These are phyloP conservation scores for Petrocephalus schoutedeni DNA, from an alignment of 2,797 vertebrate genomes.

Conservation along the genomic window DNA sequence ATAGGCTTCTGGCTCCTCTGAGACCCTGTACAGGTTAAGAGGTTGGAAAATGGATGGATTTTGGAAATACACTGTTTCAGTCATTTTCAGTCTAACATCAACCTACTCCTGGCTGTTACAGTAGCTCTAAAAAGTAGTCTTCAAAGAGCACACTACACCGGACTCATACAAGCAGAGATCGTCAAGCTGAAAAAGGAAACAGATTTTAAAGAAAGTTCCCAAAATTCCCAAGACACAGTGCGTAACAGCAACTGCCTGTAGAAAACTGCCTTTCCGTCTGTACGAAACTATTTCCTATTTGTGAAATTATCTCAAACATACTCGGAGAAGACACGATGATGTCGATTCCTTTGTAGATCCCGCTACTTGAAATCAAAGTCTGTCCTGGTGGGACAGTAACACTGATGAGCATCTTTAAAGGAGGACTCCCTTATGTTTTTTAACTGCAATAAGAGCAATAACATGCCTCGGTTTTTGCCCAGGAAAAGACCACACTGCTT, in stretches of 20 bases:
- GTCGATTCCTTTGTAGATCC: neutral
- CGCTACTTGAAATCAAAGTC: neutral
- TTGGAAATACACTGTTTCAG: neutral
- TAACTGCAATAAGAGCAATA: neutral
- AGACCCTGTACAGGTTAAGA: neutral
- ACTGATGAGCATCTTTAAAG: constrained; percentile 4
- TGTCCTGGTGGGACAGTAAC: neutral
- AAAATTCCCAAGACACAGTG: neutral
- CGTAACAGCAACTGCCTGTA: neutral
- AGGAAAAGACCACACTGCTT: neutral
- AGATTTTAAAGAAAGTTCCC: neutral
- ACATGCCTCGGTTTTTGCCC: neutral
- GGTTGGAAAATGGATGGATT: neutral
- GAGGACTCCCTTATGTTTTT: neutral
- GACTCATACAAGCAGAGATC: neutral
- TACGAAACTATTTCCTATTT: neutral
- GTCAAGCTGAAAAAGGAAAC: neutral
- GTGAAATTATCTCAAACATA: constrained; percentile 5
- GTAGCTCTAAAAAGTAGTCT: neutral
- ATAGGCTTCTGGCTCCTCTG: neutral
- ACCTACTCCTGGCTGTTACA: neutral
- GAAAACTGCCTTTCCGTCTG: neutral
- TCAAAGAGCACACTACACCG: neutral
- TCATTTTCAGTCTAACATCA: neutral
- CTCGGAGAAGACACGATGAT: neutral